These are phyloP conservation scores for Cydia strobilella DNA, from an alignment of 1,140 invertebrate genomes.

Conservation along the genomic window DNA sequence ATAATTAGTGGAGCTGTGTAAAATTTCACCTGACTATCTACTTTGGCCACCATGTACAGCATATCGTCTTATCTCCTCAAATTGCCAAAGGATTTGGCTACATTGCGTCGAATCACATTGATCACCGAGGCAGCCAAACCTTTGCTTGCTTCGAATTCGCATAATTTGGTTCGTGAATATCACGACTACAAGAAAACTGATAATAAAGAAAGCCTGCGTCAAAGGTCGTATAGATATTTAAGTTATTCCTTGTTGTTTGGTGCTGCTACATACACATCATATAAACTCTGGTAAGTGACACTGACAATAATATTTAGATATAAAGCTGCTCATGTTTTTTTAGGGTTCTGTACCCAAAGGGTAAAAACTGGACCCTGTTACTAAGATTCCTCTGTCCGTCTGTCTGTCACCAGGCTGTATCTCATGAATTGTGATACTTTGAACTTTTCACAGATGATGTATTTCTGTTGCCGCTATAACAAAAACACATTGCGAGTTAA, in stretches of 20 bases:
- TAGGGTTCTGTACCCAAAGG: no score
- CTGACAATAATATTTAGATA: background rate
- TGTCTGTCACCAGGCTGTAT: no score
- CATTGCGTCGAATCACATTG: slow-evolving; percentile 46
- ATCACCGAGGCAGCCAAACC: slow-evolving; percentile 39
- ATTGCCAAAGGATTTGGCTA: slow-evolving; percentile 46
- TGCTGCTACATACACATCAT: slow-evolving; percentile 56
- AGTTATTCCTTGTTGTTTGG: slow-evolving; percentile 59
- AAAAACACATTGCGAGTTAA: background rate
- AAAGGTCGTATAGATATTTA: slow-evolving; percentile 53
- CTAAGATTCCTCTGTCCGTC: no score
- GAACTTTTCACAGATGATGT: no score
- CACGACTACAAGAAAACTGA: slow-evolving; percentile 40
- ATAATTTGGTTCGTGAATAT: slow-evolving; percentile 43
- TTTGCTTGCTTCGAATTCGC: slow-evolving; percentile 35
- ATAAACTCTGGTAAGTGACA: slow-evolving; percentile 64
- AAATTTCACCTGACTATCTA: slow-evolving; percentile 1
- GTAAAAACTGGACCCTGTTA: no score
- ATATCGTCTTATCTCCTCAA: slow-evolving; percentile 47
- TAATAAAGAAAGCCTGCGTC: slow-evolving; percentile 37
- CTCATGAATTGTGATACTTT: no score
- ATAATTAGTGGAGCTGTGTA: background rate
- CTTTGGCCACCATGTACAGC: slow-evolving; percentile 53
- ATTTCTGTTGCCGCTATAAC: no score
- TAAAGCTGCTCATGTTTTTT: no score